A percentile compares a stretch with the other conserved stretches of the same genome.
Evolutionary conservation across 2,113 vertebrate genomes (phyloP).

Genomic region (Podarcis muralis): DNA sequence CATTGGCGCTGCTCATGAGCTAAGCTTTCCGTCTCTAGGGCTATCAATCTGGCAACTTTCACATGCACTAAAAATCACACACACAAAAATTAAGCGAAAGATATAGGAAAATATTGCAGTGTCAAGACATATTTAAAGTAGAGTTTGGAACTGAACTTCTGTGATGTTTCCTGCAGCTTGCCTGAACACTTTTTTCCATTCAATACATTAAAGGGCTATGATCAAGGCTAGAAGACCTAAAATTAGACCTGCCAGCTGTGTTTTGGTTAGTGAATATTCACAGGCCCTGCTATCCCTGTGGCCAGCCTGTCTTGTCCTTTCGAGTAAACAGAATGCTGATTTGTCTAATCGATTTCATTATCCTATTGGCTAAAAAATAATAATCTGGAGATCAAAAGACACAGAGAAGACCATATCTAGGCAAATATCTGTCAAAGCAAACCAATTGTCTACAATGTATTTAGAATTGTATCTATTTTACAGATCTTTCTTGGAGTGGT

Average conservation of each 20-base stretch:
- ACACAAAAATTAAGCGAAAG: slow-evolving; percentile 61
- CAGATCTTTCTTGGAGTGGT: not conserved
- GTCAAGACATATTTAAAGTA: slow-evolving; percentile 65
- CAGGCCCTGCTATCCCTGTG: slow-evolving; percentile 55
- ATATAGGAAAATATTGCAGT: slow-evolving; percentile 58
- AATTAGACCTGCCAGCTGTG: slow-evolving; percentile 72
- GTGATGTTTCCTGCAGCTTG: slow-evolving; percentile 69
- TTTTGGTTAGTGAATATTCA: slow-evolving; percentile 67
- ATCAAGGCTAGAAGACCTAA: slow-evolving; percentile 71
- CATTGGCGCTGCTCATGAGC: slow-evolving; percentile 33
- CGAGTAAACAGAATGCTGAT: slow-evolving; percentile 41
- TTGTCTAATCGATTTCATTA: not conserved
- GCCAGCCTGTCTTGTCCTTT: slow-evolving; percentile 48
- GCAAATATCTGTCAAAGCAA: slow-evolving; percentile 15
- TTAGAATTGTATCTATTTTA: slow-evolving; percentile 20
- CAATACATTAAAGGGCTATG: slow-evolving; percentile 69
- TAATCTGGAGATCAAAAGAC: slow-evolving; percentile 29
- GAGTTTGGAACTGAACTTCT: slow-evolving; percentile 56
- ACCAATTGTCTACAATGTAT: not conserved
- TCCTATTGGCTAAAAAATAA: not conserved
- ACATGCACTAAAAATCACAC: slow-evolving; percentile 27
- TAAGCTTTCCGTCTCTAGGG: slow-evolving; percentile 39
- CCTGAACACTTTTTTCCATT: slow-evolving; percentile 61
- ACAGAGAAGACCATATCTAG: slow-evolving; percentile 22
- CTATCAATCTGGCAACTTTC: slow-evolving; percentile 50